phyloP scores from a whole-genome alignment of 2,113 vertebrate genomes.

The Falco punctatus region DNA sequence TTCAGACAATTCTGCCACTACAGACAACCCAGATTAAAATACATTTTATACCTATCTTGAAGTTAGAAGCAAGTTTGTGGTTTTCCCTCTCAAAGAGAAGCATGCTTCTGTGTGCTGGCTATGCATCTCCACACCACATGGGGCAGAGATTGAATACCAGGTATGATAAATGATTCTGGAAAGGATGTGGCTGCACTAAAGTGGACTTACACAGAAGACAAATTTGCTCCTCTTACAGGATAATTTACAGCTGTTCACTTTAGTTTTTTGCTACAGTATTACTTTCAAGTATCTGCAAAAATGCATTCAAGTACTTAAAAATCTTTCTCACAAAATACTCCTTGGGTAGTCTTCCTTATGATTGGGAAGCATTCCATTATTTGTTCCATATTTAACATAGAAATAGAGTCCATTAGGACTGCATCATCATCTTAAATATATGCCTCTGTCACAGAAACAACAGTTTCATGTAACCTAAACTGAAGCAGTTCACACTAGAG shows the following conservation, averaged over 20 bases:
- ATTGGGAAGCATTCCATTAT: background rate
- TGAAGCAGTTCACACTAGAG: background rate
- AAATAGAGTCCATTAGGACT: background rate
- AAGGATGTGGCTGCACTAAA: background rate
- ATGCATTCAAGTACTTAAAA: background rate
- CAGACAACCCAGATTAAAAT: background rate
- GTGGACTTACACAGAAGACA: background rate
- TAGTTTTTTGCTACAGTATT: background rate
- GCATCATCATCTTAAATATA: background rate
- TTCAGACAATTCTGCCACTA: background rate
- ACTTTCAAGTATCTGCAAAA: background rate
- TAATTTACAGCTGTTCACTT: background rate
- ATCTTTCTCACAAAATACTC: background rate
- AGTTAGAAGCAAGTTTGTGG: rapidly evolving
- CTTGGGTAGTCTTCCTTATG: background rate
- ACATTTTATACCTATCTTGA: background rate
- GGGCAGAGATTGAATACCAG: background rate
- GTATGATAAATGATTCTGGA: background rate
- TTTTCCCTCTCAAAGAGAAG: background rate
- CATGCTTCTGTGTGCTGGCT: background rate
- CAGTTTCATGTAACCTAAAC: rapidly evolving
- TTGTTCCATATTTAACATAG: background rate
- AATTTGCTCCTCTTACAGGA: background rate
- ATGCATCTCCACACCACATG: background rate
- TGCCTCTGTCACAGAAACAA: background rate